Conservation (phyloP, 2,113 vertebrate species). For the Aramus guarauna region DNA sequence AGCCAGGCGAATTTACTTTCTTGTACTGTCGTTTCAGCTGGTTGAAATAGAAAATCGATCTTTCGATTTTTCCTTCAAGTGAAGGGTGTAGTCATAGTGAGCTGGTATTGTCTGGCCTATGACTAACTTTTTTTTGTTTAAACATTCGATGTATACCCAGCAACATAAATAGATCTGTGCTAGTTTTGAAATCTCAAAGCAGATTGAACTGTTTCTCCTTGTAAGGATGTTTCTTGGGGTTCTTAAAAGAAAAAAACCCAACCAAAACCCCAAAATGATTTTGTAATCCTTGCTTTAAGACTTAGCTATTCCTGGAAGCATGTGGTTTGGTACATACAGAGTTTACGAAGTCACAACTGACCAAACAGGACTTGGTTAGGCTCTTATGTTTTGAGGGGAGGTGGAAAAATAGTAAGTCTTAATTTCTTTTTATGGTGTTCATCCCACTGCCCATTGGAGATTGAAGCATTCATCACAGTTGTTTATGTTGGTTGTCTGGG, state of each 20-base stretch:
- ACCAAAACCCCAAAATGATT: background rate
- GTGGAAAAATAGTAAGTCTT: slow-evolving; percentile 38
- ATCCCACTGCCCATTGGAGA: slow-evolving; percentile 14
- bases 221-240: background rate
- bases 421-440: slow-evolving; percentile 44
- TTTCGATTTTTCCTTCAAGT: background rate
- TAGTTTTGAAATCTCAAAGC: background rate
- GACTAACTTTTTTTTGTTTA: slow-evolving; percentile 17
- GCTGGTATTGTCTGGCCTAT: slow-evolving; percentile 18
- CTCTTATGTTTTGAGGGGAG: slow-evolving; percentile 18
- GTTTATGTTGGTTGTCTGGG: slow-evolving; percentile 40
- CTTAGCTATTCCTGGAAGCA: background rate
- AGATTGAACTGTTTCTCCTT: background rate
- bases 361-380: slow-evolving; percentile 10
- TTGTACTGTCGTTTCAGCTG: background rate
- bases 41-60: background rate
- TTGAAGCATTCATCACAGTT: slow-evolving; percentile 29
- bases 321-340: slow-evolving; percentile 34
- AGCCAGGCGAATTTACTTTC: background rate
- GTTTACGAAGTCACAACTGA: background rate
- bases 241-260: background rate
- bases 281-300: slow-evolving; percentile 18
- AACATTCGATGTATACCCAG: background rate
- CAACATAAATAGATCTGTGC: slow-evolving; percentile 10
- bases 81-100: background rate